A percentile compares a stretch with the other conserved stretches of the same genome.
Conservation (phyloP, 2,888 invertebrate species). For the Drosophila mimica region DNA sequence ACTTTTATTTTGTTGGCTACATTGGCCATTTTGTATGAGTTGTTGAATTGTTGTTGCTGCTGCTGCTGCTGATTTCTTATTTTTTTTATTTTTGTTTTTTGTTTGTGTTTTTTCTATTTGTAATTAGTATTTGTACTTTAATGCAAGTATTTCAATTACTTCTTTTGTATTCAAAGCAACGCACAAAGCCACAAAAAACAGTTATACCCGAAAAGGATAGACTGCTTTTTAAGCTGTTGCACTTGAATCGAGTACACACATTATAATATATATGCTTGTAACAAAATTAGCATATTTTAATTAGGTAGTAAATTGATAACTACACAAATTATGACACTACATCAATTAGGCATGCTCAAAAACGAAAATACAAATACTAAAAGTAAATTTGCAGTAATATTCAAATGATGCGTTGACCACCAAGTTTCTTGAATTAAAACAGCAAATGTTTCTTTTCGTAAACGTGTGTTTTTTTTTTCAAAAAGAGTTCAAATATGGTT, state of each 20-base stretch:
- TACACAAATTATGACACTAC: slow-evolving; percentile 55
- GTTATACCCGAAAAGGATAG: slow-evolving; percentile 11
- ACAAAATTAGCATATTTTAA: slow-evolving; percentile 43
- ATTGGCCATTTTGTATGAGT: slow-evolving; percentile 34
- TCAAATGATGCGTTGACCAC: slow-evolving; percentile 39
- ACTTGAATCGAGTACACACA: slow-evolving; percentile 39
- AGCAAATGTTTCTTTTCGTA: background rate
- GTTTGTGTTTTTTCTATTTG: slow-evolving; percentile 35
- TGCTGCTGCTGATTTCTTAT: background rate
- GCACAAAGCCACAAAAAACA: slow-evolving; percentile 40
- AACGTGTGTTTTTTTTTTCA: background rate
- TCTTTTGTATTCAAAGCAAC: slow-evolving; percentile 44
- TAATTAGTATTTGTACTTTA: slow-evolving; percentile 83
- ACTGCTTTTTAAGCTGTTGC: slow-evolving; percentile 36
- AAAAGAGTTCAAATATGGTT: background rate
- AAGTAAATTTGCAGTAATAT: slow-evolving; percentile 11
- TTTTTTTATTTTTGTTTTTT: slow-evolving; percentile 21
- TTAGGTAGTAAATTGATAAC: slow-evolving; percentile 39
- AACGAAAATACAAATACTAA: slow-evolving; percentile 21
- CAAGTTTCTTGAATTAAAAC: slow-evolving; percentile 12
- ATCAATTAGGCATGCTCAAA: slow-evolving; percentile 35
- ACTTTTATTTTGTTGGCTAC: slow-evolving; percentile 51
- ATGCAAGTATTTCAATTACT: slow-evolving; percentile 75
- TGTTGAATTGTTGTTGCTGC: slow-evolving; percentile 34
- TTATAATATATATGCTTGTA: slow-evolving; percentile 29